Percentiles rank a stretch among this genome's conserved stretches.
phyloP scores from a whole-genome alignment of 92 coral and sea anemone genomes.

The Phymanthus crucifer region DNA sequence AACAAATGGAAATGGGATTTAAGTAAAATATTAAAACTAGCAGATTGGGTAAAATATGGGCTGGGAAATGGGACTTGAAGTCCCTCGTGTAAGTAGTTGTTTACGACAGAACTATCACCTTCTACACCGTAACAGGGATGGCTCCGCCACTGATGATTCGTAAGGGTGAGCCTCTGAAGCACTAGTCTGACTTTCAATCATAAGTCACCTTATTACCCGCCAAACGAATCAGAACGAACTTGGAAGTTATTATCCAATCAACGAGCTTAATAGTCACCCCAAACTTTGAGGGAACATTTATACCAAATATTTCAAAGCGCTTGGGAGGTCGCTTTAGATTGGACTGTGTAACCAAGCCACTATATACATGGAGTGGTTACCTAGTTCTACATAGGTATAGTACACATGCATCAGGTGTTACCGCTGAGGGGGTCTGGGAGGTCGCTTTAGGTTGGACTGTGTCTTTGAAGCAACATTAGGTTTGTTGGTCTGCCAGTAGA shows the following conservation, averaged over 20 bases:
- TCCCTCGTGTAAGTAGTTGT: background rate
- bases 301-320: conserved; percentile 21
- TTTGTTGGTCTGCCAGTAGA: conserved; percentile 85
- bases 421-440: conserved; percentile 73
- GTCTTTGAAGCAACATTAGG: conserved; percentile 91
- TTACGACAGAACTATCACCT: background rate
- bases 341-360: background rate
- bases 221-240: too few species aligned
- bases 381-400: background rate
- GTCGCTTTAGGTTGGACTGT: conserved; percentile 77
- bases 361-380: background rate
- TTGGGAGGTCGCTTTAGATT: background rate
- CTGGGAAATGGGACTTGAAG: too few species aligned
- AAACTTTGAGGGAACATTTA: too few species aligned
- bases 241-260: too few species aligned
- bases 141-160: too few species aligned
- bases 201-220: background rate
- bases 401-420: conserved; percentile 10
- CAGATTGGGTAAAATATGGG: too few species aligned
- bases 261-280: too few species aligned
- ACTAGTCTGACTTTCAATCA: background rate
- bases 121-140: background rate
- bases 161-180: too few species aligned
- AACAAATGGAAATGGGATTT: too few species aligned
- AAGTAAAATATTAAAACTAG: too few species aligned